Base-by-base conservation (phyloP, 37 sponge, comb jelly and placozoan genomes). In the Geodia barretti region DNA sequence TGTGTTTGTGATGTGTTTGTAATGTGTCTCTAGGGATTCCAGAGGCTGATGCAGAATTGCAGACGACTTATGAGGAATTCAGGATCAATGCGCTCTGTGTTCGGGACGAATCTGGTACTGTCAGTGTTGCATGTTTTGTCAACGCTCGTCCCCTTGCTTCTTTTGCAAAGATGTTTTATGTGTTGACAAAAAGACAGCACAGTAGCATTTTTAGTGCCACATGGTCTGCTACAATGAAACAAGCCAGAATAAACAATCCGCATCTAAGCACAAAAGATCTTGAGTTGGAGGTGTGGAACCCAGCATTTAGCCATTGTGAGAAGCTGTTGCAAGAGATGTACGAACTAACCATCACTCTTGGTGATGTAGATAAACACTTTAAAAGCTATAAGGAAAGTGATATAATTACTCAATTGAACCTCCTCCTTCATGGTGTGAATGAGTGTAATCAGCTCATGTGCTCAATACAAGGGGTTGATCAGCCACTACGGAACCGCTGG, bases 261-360 rank as follows among this genome's bases (percentile, higher is more conserved):
- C 9, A n/a, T 41, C n/a, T 78, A 32, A 19, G 32, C 77, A 0
- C 47, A 42, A 1, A 30, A 72, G 71, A 85, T 40, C 4, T 85
- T 0, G 64, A 71, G 5, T 0, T 72, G 3, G 17, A 47, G 11
- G 39, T 85, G 41, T 85, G 86, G 86, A 24, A 72, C 1, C 86
- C 79, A 33, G 66, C 79, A 28, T 72, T 78, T 31, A 5, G 4
- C 25, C 28, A 62, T 17, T 78, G 86, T 39, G 26, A 42, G 24
- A 11, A 25, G 17, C 54, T 85, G 30, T 25, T 85, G 64, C 36
- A 78, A 17, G 9, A 68, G n/a, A 29, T 85, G 1, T 0, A 72
- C 29, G 31, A 14, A 41, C 33, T 25, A 23, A 24, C n/a, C 5
- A 85, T 85, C 1, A 78, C 64, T 28, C 37, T 85, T 7, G 20